Evolutionary conservation across 2,888 invertebrate genomes (phyloP).

Genomic region (Callosobruchus maculatus): DNA sequence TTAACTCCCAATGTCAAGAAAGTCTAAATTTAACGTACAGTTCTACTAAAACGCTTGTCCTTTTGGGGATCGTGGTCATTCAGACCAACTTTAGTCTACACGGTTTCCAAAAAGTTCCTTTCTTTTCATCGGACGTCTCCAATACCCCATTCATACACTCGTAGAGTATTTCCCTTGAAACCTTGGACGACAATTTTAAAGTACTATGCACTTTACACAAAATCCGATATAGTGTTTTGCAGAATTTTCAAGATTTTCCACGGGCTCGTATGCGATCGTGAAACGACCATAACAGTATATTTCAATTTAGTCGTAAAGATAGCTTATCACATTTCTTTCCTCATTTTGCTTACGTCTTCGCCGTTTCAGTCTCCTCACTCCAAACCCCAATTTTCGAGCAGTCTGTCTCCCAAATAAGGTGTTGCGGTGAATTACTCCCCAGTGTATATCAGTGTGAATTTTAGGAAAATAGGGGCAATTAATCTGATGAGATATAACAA

Average conservation of each 20-base stretch:
- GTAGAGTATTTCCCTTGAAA: slow-evolving; percentile 94
- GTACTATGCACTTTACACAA: not conserved
- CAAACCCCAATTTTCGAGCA: not conserved
- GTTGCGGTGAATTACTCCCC: slow-evolving; percentile 3
- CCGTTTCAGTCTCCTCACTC: not conserved
- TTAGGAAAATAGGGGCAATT: slow-evolving; percentile 29
- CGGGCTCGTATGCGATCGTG: too few species aligned
- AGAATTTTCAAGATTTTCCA: too few species aligned
- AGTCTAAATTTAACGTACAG: too few species aligned
- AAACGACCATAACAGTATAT: too few species aligned
- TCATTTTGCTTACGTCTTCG: not conserved
- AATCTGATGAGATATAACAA: slow-evolving; percentile 36
- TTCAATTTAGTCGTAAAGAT: not conserved
- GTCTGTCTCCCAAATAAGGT: not conserved
- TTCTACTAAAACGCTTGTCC: slow-evolving; percentile 99
- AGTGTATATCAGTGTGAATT: slow-evolving; percentile 15
- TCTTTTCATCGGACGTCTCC: slow-evolving; percentile 74
- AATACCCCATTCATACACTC: slow-evolving; percentile 88
- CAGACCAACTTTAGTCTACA: slow-evolving; percentile 97
- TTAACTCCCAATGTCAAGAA: too few species aligned
- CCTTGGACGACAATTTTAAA: slow-evolving; percentile 62
- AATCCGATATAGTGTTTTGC: not conserved
- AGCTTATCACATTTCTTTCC: not conserved
- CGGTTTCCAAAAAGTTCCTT: slow-evolving; percentile 93
- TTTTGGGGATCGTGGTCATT: slow-evolving; percentile 99